These are phyloP conservation scores for Tetramorium bicarinatum DNA, from an alignment of 2,888 invertebrate genomes.

Conservation along the genomic window DNA sequence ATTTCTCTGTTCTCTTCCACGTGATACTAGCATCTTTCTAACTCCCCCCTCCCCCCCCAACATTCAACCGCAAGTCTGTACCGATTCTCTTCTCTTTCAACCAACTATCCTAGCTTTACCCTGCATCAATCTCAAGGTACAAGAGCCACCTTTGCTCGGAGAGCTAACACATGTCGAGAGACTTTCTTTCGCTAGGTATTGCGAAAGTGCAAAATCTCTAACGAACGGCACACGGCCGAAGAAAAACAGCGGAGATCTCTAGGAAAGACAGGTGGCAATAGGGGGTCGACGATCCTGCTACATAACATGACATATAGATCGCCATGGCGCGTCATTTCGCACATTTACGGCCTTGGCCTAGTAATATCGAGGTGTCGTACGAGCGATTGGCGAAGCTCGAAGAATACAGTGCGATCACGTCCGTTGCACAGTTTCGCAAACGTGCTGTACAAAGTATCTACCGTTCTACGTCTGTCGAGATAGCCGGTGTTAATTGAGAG, in stretches of 20 bases:
- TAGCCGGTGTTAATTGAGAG: not conserved
- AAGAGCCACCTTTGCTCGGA: not conserved
- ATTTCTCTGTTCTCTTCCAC: slow-evolving; percentile 2
- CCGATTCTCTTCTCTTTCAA: not conserved
- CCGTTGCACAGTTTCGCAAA: slow-evolving; percentile 18
- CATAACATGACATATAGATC: slow-evolving; percentile 15
- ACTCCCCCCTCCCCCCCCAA: too few relatives aligned
- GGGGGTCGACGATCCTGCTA: slow-evolving; percentile 15
- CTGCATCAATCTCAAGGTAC: not conserved
- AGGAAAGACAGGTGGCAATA: not conserved
- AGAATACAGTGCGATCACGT: slow-evolving; percentile 12
- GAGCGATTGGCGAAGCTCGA: slow-evolving; percentile 18
- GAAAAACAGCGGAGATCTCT: not conserved
- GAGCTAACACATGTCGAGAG: not conserved
- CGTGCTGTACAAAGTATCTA: slow-evolving; percentile 8
- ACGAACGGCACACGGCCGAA: not conserved
- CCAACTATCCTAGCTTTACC: not conserved
- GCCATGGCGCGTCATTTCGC: not conserved
- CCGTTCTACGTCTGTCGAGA: not conserved
- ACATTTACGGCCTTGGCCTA: slow-evolving; percentile 45
- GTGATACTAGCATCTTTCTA: not conserved
- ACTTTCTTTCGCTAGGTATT: not conserved
- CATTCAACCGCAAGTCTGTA: not conserved
- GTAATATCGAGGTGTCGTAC: slow-evolving; percentile 18
- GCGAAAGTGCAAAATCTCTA: not conserved